A percentile compares a stretch with the other conserved stretches of the same genome.
phyloP scores from a whole-genome alignment of 1,140 invertebrate genomes.

The Drosophila biarmipes region DNA sequence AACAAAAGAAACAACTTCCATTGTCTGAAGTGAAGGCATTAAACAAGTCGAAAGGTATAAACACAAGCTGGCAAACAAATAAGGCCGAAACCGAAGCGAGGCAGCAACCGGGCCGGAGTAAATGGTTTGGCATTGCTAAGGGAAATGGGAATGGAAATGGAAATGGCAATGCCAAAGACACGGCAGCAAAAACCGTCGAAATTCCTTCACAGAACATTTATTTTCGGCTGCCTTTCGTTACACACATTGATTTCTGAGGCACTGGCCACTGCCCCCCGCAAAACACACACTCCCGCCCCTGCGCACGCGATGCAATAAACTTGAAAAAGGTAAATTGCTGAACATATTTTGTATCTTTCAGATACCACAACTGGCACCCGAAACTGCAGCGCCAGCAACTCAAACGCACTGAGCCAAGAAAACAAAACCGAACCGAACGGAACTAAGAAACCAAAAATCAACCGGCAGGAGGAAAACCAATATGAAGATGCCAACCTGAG shows the following conservation, averaged over 20 bases:
- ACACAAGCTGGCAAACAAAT: slow-evolving; percentile 77
- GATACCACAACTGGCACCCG: slow-evolving; percentile 55
- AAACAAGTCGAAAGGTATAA: slow-evolving; percentile 80
- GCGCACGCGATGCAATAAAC: slow-evolving; percentile 66
- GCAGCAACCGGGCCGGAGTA: slow-evolving; percentile 21
- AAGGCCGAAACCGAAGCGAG: slow-evolving; percentile 35
- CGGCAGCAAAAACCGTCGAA: slow-evolving; percentile 74
- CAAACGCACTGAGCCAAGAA: slow-evolving; percentile 38
- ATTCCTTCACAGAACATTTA: slow-evolving; percentile 84
- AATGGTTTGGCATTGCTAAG: slow-evolving; percentile 59
- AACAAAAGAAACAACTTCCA: slow-evolving; percentile 59
- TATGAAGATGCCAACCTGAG: slow-evolving; percentile 51
- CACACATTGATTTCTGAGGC: slow-evolving; percentile 77
- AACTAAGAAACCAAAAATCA: slow-evolving; percentile 11
- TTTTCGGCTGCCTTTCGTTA: slow-evolving; percentile 81
- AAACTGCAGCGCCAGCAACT: slow-evolving; percentile 45
- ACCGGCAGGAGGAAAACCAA: slow-evolving; percentile 36
- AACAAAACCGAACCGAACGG: slow-evolving; percentile 19
- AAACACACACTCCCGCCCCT: slow-evolving; percentile 3
- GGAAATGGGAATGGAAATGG: slow-evolving; percentile 41
- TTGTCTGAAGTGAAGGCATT: slow-evolving; percentile 74
- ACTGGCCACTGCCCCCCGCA: slow-evolving; percentile 16
- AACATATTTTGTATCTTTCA: slow-evolving; percentile 68
- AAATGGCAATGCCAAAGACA: slow-evolving; percentile 40
- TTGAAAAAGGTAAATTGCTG: slow-evolving; percentile 71